Conservation (phyloP, 2,888 invertebrate genomes). For the Camptogramma bilineatum region DNA sequence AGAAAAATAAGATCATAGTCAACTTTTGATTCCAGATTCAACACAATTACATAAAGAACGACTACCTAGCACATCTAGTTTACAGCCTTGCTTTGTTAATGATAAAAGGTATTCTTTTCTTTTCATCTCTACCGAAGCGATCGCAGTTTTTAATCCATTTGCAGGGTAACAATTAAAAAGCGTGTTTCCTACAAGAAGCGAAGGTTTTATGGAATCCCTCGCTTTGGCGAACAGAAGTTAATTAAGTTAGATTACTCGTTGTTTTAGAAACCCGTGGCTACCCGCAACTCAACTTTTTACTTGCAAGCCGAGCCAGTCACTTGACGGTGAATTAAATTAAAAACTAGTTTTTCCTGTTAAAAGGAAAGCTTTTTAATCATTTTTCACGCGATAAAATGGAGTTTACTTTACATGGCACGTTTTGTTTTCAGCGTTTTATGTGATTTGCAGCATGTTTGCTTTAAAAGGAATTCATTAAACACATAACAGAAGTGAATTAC, state of each 20-base stretch:
- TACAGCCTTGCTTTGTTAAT: background rate
- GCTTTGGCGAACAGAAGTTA: slow-evolving; percentile 49
- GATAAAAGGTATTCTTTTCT: background rate
- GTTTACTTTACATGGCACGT: slow-evolving; percentile 29
- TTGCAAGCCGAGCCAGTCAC: slow-evolving; percentile 44
- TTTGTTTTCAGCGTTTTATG: slow-evolving; percentile 5
- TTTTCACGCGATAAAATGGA: slow-evolving; percentile 28
- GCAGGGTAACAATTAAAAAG: slow-evolving; percentile 39
- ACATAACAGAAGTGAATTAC: background rate
- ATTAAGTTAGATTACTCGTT: slow-evolving; percentile 51
- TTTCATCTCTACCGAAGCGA: slow-evolving; percentile 5
- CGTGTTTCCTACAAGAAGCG: slow-evolving; percentile 41
- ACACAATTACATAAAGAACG: background rate
- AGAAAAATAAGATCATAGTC: no score
- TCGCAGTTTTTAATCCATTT: slow-evolving; percentile 31
- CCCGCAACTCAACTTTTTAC: slow-evolving; percentile 47
- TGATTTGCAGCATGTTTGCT: background rate
- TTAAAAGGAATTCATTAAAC: background rate
- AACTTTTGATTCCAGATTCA: no score
- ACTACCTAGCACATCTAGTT: background rate
- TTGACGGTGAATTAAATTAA: slow-evolving; percentile 59
- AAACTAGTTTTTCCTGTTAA: slow-evolving; percentile 49
- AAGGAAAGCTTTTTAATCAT: slow-evolving; percentile 43
- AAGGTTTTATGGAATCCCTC: slow-evolving; percentile 47
- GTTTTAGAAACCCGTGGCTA: slow-evolving; percentile 40